phyloP scores from a whole-genome alignment of 2,888 invertebrate genomes.

The Colostygia pectinataria region DNA sequence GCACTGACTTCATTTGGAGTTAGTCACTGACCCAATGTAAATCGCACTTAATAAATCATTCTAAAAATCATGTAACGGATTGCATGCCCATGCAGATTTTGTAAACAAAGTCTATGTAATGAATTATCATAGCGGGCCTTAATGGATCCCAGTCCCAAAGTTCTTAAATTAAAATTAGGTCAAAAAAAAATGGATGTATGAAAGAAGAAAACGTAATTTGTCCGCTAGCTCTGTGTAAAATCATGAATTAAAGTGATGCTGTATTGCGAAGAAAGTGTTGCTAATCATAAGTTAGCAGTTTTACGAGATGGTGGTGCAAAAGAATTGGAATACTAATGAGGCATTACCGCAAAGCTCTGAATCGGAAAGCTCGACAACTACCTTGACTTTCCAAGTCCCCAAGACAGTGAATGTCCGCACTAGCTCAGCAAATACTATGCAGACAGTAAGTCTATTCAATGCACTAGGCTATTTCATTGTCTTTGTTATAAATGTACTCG shows the following conservation, averaged over 20 bases:
- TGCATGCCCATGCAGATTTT: too few species aligned
- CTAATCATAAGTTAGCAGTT: constrained; percentile 28
- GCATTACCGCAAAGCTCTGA: constrained; percentile 55
- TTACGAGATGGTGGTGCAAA: constrained; percentile 77
- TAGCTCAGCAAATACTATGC: constrained; percentile 58
- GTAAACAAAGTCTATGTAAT: too few species aligned
- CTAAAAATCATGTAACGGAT: too few species aligned
- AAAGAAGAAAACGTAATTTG: too few species aligned
- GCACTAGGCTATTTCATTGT: background rate
- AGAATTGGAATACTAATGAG: constrained; percentile 67
- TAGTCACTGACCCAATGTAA: too few species aligned
- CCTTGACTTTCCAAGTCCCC: constrained; percentile 70
- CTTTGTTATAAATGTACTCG: constrained; percentile 2
- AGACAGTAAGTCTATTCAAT: constrained; percentile 51
- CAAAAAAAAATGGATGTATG: background rate
- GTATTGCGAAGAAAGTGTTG: constrained; percentile 30
- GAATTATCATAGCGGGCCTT: too few species aligned
- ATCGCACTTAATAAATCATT: too few species aligned
- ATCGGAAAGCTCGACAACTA: constrained; percentile 51
- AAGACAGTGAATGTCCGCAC: constrained; percentile 59
- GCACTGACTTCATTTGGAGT: too few species aligned
- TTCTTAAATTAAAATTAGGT: too few species aligned
- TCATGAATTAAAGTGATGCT: constrained; percentile 34
- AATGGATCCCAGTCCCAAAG: too few species aligned
- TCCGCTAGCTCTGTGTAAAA: too few species aligned